Percentiles rank a stretch among this genome's conserved stretches.
phyloP scores from a whole-genome alignment of 2,113 vertebrate species.

The Stercorarius parasiticus region DNA sequence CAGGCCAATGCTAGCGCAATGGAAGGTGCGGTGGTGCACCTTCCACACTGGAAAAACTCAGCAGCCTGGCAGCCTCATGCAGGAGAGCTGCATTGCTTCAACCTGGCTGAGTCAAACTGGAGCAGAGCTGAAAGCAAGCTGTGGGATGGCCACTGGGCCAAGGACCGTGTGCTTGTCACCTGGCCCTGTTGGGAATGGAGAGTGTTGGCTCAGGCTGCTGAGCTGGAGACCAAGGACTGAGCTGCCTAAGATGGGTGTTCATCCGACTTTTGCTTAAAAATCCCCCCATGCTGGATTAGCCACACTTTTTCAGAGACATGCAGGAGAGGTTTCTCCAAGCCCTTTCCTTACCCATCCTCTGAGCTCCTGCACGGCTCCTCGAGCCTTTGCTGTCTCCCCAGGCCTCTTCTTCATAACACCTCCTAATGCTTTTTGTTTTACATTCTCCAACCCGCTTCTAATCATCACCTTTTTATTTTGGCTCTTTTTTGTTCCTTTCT shows the following conservation, averaged over 20 bases:
- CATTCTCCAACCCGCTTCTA: neutral
- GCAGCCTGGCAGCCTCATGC: neutral
- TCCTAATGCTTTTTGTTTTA: accelerated
- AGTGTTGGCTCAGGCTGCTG: accelerated
- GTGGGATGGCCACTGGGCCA: neutral
- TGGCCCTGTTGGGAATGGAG: neutral
- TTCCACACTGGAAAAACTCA: neutral
- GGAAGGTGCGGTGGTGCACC: neutral
- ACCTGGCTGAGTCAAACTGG: neutral
- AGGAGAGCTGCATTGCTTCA: neutral
- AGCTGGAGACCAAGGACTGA: neutral
- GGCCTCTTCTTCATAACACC: neutral
- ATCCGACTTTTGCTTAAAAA: neutral
- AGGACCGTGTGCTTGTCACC: accelerated
- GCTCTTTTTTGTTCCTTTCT: neutral
- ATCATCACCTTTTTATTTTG: neutral
- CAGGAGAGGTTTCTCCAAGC: neutral
- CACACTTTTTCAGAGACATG: accelerated
- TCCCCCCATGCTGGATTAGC: neutral
- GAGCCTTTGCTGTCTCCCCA: neutral
- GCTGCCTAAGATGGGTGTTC: neutral
- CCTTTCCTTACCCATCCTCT: neutral
- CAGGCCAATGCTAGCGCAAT: accelerated
- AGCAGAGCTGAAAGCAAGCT: neutral
- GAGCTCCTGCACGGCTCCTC: neutral